phyloP scores from a whole-genome alignment of 2,113 vertebrate species.

The Bos indicus region DNA sequence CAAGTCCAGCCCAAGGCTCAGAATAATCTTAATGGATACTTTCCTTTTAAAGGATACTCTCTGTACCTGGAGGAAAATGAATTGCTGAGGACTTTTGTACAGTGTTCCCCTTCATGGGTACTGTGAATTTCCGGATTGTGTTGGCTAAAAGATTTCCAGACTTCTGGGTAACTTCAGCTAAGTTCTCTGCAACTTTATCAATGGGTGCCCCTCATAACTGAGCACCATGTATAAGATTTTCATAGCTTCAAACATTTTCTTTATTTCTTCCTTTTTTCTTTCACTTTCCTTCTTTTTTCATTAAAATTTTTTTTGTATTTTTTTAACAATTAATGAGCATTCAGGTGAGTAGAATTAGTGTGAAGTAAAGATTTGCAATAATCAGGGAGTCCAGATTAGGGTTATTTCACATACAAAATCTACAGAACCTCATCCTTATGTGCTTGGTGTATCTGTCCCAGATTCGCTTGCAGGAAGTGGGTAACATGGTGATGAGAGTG shows the following conservation, averaged over 20 bases:
- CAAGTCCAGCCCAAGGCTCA: neutral
- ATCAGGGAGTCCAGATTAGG: neutral
- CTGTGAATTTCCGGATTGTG: neutral
- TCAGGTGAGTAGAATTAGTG: neutral
- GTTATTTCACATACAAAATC: neutral
- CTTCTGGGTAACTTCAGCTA: neutral
- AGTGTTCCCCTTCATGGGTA: neutral
- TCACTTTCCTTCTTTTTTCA: too few relatives aligned
- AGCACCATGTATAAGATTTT: neutral
- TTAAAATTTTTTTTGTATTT: too few relatives aligned
- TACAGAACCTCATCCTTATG: neutral
- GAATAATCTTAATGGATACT: neutral
- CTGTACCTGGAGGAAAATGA: neutral
- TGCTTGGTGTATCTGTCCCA: neutral
- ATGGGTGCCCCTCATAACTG: neutral
- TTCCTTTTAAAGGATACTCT: neutral
- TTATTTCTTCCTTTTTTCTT: neutral
- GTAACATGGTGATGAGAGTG: neutral
- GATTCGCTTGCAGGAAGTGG: neutral
- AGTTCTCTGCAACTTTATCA: neutral
- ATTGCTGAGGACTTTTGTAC: neutral
- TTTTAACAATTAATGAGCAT: neutral
- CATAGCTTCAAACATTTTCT: neutral
- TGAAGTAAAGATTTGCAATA: neutral
- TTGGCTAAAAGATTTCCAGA: neutral